phyloP scores from a whole-genome alignment of 2,888 invertebrate species.

The Ferdinandea cuprea region DNA sequence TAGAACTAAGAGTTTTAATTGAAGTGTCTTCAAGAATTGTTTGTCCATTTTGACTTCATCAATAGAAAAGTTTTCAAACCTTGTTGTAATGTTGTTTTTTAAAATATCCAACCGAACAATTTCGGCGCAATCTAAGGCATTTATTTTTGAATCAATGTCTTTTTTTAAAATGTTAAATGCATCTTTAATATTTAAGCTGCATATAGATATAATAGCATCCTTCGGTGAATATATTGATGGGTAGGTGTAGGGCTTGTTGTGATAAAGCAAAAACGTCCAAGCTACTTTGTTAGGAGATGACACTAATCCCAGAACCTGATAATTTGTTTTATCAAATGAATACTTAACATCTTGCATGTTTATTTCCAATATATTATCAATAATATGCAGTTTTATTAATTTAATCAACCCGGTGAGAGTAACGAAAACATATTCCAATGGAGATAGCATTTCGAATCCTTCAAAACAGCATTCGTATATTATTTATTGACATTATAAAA shows the following conservation, averaged over 20 bases:
- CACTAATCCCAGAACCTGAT: constrained; percentile 78
- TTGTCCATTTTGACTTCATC: constrained; percentile 73
- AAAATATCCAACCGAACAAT: constrained; percentile 78
- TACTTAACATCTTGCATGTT: constrained; percentile 61
- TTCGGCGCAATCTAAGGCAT: constrained; percentile 77
- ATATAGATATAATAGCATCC: constrained; percentile 75
- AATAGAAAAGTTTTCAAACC: constrained; percentile 70
- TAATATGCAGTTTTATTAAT: constrained; percentile 71
- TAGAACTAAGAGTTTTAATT: constrained; percentile 77
- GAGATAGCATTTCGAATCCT: constrained; percentile 77
- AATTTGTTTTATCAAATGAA: constrained; percentile 76
- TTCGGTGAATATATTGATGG: constrained; percentile 50
- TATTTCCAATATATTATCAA: constrained; percentile 63
- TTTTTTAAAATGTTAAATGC: constrained; percentile 73
- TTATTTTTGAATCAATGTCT: constrained; percentile 53
- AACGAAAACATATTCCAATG: constrained; percentile 76
- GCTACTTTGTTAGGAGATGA: constrained; percentile 77
- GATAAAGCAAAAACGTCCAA: constrained; percentile 77
- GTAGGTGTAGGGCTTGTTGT: constrained; percentile 77
- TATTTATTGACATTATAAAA: background rate
- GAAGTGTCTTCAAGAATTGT: constrained; percentile 76
- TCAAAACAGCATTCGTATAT: constrained; percentile 1
- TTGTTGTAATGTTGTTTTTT: constrained; percentile 71
- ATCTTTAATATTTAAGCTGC: constrained; percentile 74
- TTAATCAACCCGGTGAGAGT: constrained; percentile 76